Percentiles rank a stretch among this genome's conserved stretches.
Conservation (phyloP, 2,888 invertebrate species). For the Timema podura region DNA sequence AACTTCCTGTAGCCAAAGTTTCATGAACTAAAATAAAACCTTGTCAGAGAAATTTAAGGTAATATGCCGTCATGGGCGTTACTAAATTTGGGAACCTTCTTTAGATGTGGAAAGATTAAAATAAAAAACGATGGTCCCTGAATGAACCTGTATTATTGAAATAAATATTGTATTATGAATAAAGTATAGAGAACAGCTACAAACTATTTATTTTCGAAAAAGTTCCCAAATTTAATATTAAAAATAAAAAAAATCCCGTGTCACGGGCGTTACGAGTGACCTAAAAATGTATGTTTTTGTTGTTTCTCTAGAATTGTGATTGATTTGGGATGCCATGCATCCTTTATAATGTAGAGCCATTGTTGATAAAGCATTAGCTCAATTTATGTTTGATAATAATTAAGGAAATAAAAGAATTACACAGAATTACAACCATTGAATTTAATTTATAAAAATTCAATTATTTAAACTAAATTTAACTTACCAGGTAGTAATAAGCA, state of each 20-base stretch:
- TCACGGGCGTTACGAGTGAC: not conserved
- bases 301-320: no score
- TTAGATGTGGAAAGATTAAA: not conserved
- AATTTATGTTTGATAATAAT: no score
- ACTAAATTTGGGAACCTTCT: conserved; percentile 1
- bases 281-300: no score
- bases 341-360: not conserved
- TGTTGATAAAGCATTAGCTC: no score
- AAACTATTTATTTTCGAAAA: not conserved
- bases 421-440: no score
- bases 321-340: not conserved
- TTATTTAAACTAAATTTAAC: no score
- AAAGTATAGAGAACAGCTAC: not conserved
- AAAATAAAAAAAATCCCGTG: not conserved
- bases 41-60: not conserved
- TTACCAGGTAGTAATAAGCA: no score
- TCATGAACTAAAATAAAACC: no score
- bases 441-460: no score
- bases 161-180: not conserved
- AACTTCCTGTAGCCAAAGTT: no score
- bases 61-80: not conserved
- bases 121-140: not conserved
- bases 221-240: not conserved
- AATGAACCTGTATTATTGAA: conserved; percentile 1
- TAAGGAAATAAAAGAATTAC: no score